Evolutionary conservation across 1,140 invertebrate genomes (phyloP).

Genomic region (Brachionus asplanchnoidis): DNA sequence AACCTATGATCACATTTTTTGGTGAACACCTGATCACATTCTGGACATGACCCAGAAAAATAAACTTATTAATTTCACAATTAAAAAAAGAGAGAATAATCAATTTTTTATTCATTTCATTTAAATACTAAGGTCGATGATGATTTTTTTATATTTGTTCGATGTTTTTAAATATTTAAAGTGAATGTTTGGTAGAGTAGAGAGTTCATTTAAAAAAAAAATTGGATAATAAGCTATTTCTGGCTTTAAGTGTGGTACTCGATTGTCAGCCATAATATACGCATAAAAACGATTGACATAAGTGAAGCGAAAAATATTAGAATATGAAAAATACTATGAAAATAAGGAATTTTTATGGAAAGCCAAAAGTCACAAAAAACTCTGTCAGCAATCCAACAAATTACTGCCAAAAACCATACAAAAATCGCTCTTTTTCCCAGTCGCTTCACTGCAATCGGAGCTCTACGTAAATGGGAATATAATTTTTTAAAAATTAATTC

Average conservation of each 20-base stretch:
- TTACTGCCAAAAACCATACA: conserved; percentile 66
- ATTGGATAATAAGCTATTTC: conserved; percentile 9
- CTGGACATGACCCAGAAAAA: too few species aligned
- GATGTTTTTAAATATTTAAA: background rate
- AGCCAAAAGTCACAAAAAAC: conserved; percentile 73
- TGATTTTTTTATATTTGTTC: background rate
- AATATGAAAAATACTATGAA: conserved; percentile 74
- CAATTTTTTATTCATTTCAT: too few species aligned
- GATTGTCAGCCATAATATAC: conserved; percentile 69
- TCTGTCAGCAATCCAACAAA: conserved; percentile 70
- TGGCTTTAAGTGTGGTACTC: background rate
- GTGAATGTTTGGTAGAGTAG: background rate
- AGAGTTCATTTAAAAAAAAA: background rate
- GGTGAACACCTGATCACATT: too few species aligned
- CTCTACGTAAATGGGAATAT: conserved; percentile 59
- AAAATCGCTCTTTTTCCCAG: conserved; percentile 65
- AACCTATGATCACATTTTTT: too few species aligned
- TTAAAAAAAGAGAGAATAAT: background rate
- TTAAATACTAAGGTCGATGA: background rate
- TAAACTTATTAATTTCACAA: background rate
- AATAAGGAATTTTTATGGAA: conserved; percentile 69
- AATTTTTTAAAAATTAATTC: conserved; percentile 28
- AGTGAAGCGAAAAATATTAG: conserved; percentile 73
- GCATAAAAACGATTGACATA: conserved; percentile 70
- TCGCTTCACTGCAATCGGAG: conserved; percentile 64